These are phyloP conservation scores for Agelas oroides DNA, from an alignment of 37 sponge, comb jelly and placozoan genomes.

Conservation along the genomic window DNA sequence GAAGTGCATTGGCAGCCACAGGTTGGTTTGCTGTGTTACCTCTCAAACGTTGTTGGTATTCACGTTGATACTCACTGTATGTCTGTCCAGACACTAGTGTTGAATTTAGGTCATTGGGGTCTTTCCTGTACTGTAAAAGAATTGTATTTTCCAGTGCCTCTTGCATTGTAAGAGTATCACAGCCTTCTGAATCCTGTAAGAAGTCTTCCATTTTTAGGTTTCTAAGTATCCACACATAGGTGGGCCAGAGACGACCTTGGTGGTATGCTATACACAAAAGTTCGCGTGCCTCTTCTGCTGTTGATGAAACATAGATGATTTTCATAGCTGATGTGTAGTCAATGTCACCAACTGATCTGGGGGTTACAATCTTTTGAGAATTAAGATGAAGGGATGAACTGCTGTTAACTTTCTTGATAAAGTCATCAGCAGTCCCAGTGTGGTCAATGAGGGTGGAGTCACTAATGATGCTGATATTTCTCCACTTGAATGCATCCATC, in stretches of 20 bases:
- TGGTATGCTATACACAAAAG: neutral
- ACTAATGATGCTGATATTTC: neutral
- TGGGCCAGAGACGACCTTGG: constrained; percentile 17
- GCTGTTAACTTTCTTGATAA: no score
- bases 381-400: no score
- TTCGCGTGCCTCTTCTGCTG: constrained; percentile 4
- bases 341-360: no score
- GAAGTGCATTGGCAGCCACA: constrained; percentile 6
- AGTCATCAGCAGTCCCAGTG: no score
- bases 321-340: neutral
- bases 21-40: neutral
- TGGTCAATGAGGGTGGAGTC: neutral
- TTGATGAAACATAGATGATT: constrained; percentile 12
- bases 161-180: constrained; percentile 10
- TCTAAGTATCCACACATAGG: constrained; percentile 40
- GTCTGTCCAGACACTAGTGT: no score
- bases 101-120: no score
- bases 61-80: no score
- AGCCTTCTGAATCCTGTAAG: neutral
- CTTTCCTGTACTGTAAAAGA: neutral
- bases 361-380: no score
- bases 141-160: constrained; percentile 22
- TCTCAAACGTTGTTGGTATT: neutral
- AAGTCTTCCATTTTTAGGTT: neutral
- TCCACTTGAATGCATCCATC: constrained; percentile 14